A percentile compares a stretch with the other conserved stretches of the same genome.
Evolutionary conservation across 2,797 vertebrate genomes (phyloP).

Genomic region (Sternotherus odoratus): DNA sequence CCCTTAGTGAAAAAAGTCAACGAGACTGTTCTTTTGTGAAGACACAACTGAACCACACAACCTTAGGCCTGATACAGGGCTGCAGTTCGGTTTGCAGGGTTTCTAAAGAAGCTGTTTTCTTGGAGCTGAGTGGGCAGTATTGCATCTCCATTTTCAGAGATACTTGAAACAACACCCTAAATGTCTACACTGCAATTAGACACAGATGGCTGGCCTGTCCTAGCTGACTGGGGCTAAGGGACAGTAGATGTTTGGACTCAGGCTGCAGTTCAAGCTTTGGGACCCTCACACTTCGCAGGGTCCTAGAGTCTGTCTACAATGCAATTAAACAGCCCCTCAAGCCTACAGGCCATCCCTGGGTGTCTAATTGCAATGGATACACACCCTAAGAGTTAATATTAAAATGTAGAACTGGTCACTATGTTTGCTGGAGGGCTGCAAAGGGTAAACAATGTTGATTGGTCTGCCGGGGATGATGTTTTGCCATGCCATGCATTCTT

Average conservation of each 20-base stretch:
- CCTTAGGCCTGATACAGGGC: accelerated
- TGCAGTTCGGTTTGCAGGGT: accelerated
- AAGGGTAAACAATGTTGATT: accelerated
- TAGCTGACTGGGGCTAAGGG: neutral
- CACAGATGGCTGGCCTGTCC: neutral
- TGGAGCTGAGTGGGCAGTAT: accelerated
- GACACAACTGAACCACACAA: neutral
- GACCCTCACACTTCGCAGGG: neutral
- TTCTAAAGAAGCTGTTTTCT: neutral
- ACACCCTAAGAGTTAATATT: neutral
- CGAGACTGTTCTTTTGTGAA: neutral
- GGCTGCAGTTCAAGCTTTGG: neutral
- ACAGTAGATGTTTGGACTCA: too few relatives aligned
- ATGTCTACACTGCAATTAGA: neutral
- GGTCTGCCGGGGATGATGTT: neutral
- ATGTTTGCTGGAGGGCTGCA: accelerated
- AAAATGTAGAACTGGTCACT: neutral
- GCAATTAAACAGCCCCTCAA: neutral
- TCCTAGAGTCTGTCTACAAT: neutral
- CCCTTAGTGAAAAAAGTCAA: neutral
- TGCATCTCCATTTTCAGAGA: neutral
- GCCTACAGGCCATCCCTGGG: neutral
- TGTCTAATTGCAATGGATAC: neutral
- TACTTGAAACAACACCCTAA: accelerated
- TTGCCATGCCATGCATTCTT: accelerated